Evolutionary conservation across 1,140 invertebrate species (phyloP), one percentile per base, ranked within the genome.

Genomic region (Lordiphosa collinella): DNA sequence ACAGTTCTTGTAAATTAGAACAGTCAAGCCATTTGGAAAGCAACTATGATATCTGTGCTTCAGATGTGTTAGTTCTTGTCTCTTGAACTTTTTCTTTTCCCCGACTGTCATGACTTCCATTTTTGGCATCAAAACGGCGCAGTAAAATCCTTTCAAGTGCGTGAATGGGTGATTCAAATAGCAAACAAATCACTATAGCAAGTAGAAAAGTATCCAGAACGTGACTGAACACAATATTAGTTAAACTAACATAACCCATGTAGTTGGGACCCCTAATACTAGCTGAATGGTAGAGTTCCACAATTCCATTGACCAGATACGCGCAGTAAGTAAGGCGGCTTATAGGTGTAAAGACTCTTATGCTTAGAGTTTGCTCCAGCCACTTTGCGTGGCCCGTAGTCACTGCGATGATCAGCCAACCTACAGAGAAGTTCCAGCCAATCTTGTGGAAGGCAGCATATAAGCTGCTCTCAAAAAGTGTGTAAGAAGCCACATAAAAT

Each of bases 131-230:
- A 25, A 29, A 36, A 1, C 22, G 74, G 35, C 82, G 80, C 2
- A 93, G 79, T 16, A 94, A 88, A 48, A 93, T 91, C 63, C 92
- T 93, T 87, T 94, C 93, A 12, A 94, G 90, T 10, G 92, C 91
- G 53, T 94, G 91, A 58, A 94, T 92, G 3, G 93, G 93, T 3
- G 93, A 93, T 87, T 94, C 93, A 57, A 94, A 94, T 37, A 92
- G 89, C 13, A 93, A 87, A 47, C 93, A 93, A 8, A 94, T 80
- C 12, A 93, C 55, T 14, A 94, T 78, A 8, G 93, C 93, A 38
- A 91, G 88, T n/a, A 89, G 55, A 74, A 93, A 93, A 1, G 93
- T 92, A 16, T 93, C 64, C 14, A 91, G 57, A 16, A 92, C 76
- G 69, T 94, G 92, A 1, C 92, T 90, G 29, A 92, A 73, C 10